Conservation (phyloP, 53 echinoderm and acorn worm species). For the Holothuria scabra region DNA sequence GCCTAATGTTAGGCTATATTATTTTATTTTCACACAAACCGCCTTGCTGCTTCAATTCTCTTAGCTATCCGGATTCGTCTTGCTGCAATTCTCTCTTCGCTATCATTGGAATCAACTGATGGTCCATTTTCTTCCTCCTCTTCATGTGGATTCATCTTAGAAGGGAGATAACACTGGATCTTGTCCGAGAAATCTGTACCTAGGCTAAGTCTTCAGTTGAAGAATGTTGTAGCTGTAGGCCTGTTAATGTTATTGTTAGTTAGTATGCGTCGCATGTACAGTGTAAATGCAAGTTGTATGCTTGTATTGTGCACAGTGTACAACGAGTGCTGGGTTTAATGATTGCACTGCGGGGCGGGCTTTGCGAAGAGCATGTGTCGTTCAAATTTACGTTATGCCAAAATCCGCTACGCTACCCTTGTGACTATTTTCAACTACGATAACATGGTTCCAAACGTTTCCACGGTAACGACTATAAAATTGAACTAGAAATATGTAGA, state of each 20-base stretch:
- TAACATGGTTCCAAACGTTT: too few species aligned
- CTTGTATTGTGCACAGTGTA: not conserved
- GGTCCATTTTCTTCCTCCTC: conserved; percentile 97
- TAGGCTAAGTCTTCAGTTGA: too few species aligned
- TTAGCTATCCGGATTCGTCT: conserved; percentile 83
- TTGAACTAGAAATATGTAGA: too few species aligned
- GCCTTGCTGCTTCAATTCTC: conserved; percentile 91
- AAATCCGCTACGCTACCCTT: too few species aligned
- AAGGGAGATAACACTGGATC: too few species aligned
- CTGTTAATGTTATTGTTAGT: too few species aligned
- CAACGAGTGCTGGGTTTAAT: not conserved
- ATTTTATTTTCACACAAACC: conserved; percentile 43
- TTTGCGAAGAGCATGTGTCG: not conserved
- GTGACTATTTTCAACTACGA: too few species aligned
- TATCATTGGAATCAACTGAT: conserved; percentile 94
- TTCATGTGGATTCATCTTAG: conserved; percentile 89
- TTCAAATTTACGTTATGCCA: too few species aligned
- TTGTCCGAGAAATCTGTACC: not conserved
- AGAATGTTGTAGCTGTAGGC: too few species aligned
- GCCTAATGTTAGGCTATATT: not conserved
- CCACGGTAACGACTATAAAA: too few species aligned
- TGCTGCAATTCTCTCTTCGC: conserved; percentile 96
- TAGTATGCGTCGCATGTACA: too few species aligned
- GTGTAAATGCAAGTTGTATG: too few species aligned
- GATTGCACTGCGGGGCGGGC: not conserved